These are phyloP conservation scores for Stenchaetothrips biformis DNA, from an alignment of 2,888 invertebrate genomes.

Conservation along the genomic window DNA sequence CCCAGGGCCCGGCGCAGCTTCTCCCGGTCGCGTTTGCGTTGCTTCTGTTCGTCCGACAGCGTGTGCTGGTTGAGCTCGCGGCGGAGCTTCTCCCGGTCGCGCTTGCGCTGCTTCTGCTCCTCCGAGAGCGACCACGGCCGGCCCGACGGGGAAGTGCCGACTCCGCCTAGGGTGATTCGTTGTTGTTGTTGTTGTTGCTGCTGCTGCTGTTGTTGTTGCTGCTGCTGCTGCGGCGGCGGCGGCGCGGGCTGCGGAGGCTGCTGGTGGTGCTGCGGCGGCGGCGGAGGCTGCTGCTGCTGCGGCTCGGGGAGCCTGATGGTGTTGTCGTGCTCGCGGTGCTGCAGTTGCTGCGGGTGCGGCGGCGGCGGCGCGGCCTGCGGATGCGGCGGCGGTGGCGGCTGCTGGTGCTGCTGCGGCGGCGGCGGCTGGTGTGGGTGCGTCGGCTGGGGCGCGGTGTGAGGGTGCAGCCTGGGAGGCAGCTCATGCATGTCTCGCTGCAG, in stretches of 20 bases:
- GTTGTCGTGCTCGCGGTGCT: neutral
- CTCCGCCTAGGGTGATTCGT: neutral
- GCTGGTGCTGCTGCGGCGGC: neutral
- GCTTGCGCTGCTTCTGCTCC: slow-evolving; percentile 4
- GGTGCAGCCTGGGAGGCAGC: neutral
- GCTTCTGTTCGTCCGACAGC: slow-evolving; percentile 18
- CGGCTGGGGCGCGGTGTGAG: neutral
- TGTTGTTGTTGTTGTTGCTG: neutral
- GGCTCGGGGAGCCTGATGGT: neutral
- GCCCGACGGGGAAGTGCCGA: neutral
- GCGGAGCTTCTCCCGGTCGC: slow-evolving; percentile 13
- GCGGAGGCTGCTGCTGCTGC: neutral
- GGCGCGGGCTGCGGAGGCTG: neutral
- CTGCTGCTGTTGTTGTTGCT: slow-evolving; percentile 2
- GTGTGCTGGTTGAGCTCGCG: neutral
- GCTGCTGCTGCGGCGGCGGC: neutral
- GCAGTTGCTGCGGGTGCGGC: neutral
- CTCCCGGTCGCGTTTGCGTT: slow-evolving; percentile 10
- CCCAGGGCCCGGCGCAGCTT: slow-evolving; percentile 1
- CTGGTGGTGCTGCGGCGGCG: neutral
- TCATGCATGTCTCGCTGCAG: slow-evolving; percentile 13
- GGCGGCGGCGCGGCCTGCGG: neutral
- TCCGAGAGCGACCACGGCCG: neutral
- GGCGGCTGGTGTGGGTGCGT: neutral
- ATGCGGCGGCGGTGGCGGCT: neutral